Evolutionary conservation across 2,797 vertebrate species (phyloP).

Genomic region (Vultur gryphus): DNA sequence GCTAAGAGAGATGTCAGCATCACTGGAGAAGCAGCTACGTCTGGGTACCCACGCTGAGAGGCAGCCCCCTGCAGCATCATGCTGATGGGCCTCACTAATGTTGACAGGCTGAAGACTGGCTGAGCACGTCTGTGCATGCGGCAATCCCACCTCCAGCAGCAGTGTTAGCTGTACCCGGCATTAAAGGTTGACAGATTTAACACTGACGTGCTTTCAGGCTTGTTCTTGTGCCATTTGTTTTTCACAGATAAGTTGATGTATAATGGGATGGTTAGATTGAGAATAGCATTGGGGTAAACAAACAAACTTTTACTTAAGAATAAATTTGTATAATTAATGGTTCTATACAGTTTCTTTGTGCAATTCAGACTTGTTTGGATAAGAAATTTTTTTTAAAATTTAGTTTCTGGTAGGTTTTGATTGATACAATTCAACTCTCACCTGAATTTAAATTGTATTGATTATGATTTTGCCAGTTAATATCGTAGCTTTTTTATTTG

Average conservation of each 20-base stretch:
- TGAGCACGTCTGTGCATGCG: accelerated
- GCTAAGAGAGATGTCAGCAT: neutral
- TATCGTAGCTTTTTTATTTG: neutral
- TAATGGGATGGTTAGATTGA: neutral
- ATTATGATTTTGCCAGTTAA: neutral
- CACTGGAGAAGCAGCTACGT: neutral
- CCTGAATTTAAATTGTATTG: neutral
- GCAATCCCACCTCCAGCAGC: neutral
- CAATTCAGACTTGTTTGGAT: neutral
- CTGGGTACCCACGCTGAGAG: accelerated
- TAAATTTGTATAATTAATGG: neutral
- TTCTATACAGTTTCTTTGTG: neutral
- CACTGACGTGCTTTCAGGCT: accelerated
- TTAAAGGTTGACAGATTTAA: neutral
- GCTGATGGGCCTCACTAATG: accelerated
- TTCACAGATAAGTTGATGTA: neutral
- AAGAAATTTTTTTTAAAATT: neutral
- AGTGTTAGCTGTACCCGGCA: neutral
- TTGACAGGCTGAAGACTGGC: neutral
- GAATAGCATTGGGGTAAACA: neutral
- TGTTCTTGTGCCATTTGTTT: neutral
- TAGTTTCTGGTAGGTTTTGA: neutral
- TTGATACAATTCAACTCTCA: neutral
- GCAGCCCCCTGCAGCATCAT: neutral
- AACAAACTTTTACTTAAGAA: neutral